These are phyloP conservation scores for Peucedramus taeniatus DNA, from an alignment of 2,113 vertebrate species.

Conservation along the genomic window DNA sequence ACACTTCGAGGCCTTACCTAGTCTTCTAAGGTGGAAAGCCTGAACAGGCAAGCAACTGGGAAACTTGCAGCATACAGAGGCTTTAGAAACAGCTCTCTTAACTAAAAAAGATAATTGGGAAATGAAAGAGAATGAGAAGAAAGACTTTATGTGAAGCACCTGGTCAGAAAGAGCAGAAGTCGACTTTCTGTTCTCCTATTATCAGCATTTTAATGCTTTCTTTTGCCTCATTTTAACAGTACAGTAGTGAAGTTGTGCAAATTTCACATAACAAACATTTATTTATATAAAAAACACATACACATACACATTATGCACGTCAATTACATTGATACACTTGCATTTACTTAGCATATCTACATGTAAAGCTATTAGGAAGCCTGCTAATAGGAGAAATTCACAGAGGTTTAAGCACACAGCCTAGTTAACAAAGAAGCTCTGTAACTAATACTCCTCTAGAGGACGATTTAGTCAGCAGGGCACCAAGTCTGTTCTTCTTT, in stretches of 20 bases:
- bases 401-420: conserved; percentile 63
- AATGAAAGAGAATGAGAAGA: conserved; percentile 44
- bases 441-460: conserved; percentile 77
- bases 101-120: conserved; percentile 38
- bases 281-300: background rate
- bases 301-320: background rate
- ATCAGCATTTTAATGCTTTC: conserved; percentile 48
- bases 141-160: conserved; percentile 20
- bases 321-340: conserved; percentile 55
- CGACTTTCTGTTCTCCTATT: conserved; percentile 24
- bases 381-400: conserved; percentile 69
- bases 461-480: conserved; percentile 78
- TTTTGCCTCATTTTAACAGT: conserved; percentile 1
- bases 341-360: conserved; percentile 22
- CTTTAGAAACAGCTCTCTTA: conserved; percentile 36
- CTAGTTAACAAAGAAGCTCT: conserved; percentile 77
- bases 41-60: background rate
- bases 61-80: background rate
- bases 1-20: background rate
- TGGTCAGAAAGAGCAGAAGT: background rate
- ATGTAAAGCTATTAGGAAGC: conserved; percentile 61
- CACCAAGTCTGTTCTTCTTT: conserved; percentile 70
- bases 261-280: conserved; percentile 34
- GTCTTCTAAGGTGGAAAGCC: background rate
- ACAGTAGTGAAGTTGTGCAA: conserved; percentile 16